A percentile compares a stretch with the other conserved stretches of the same genome.
Conservation (phyloP, 2,113 vertebrate genomes). For the Anarhynchus alexandrinus region DNA sequence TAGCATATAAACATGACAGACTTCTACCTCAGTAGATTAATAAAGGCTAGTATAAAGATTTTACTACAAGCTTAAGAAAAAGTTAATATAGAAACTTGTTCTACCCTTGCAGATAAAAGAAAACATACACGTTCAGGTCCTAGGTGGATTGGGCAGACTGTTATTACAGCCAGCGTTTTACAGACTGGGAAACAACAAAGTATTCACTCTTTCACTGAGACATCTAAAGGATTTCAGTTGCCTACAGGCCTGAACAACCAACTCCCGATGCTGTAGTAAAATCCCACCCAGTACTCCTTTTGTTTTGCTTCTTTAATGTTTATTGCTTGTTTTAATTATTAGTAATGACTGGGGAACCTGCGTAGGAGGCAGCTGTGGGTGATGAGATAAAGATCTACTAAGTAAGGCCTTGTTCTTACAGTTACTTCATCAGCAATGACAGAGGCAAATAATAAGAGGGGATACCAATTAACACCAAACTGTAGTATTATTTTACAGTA, state of each 20-base stretch:
- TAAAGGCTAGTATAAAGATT: not conserved
- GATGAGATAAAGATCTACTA: not conserved
- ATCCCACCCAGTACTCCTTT: not conserved
- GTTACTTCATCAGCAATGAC: not conserved
- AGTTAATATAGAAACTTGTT: not conserved
- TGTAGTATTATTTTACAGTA: not conserved
- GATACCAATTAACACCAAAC: not conserved
- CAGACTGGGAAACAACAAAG: not conserved
- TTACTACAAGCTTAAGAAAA: not conserved
- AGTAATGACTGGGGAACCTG: not conserved
- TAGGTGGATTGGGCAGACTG: not conserved
- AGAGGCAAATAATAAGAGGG: not conserved
- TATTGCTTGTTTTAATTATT: not conserved
- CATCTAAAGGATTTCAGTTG: not conserved
- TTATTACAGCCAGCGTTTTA: not conserved
- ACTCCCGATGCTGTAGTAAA: not conserved
- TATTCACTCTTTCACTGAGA: not conserved
- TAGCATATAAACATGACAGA: not conserved
- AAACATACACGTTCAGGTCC: accelerated
- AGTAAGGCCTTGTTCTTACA: not conserved
- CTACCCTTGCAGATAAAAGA: not conserved
- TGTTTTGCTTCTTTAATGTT: not conserved
- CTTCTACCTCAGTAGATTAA: not conserved
- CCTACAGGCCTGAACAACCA: not conserved
- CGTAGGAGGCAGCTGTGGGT: not conserved